phyloP scores from a whole-genome alignment of 2,797 vertebrate species.

The Cossypha heuglini region DNA sequence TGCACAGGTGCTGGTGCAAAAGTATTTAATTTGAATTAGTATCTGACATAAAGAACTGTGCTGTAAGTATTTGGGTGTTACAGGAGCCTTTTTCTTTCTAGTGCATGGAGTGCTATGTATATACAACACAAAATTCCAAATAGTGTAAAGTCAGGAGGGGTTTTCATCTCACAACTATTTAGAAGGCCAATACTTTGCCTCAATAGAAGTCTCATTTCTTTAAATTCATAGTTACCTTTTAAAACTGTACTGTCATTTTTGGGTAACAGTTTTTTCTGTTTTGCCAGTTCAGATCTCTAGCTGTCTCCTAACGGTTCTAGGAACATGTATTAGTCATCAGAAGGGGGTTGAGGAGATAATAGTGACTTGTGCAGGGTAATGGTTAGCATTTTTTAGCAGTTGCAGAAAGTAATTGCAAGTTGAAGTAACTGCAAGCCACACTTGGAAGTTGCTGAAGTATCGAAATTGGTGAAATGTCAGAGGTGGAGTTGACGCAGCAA shows the following conservation, averaged over 20 bases:
- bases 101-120: background rate
- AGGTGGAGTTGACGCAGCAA: background rate
- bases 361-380: background rate
- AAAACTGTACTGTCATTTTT: background rate
- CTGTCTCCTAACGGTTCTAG: background rate
- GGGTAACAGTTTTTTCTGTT: background rate
- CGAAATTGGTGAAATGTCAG: background rate
- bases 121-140: background rate
- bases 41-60: background rate
- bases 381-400: background rate
- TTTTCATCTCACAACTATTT: background rate
- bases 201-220: background rate
- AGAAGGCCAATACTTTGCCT: background rate
- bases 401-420: background rate
- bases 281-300: background rate
- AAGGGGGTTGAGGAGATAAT: background rate
- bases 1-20: background rate
- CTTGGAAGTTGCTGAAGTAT: background rate
- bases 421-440: background rate
- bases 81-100: background rate
- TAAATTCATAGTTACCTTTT: background rate
- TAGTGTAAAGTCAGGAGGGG: accelerated
- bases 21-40: background rate
- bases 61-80: background rate
- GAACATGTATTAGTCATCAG: background rate